Evolutionary conservation across 2,797 vertebrate species (phyloP), one percentile per base, ranked within the genome.

Genomic region (Chrosomus eos): DNA sequence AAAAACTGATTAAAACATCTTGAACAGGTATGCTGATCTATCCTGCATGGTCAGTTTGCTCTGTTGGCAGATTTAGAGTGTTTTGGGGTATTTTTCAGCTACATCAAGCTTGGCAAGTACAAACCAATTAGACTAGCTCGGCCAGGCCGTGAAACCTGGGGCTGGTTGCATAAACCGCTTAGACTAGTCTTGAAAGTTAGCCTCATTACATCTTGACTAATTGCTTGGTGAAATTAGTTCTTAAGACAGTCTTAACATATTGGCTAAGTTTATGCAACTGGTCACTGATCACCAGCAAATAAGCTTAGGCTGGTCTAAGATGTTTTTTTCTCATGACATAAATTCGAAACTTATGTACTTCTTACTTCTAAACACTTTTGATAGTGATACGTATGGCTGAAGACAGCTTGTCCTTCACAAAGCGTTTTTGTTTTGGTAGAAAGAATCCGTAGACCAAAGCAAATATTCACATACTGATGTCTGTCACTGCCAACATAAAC

Each of bases 391-490:
- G 7, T 26, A 60, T n/a, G 55, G 53, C 36, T 60, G 33, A 77
- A 60, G 23, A 77, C 36, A 77, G 38, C 53, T 55, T 14, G 21
- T 58, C 73, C 73, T 60, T 77, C n/a, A 40, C 36, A 58, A 58
- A 58, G 74, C 53, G 5, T 60, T 77, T 77, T 45, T 66, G 62
- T 64, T 48, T 64, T 28, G 60, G 77, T 66, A 48, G 60, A 66
- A 33, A 67, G 43, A 19, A 67, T 33, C 19, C 1, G 19, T 45
- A 51, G 26, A 80, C 8, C 51, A 64, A 2, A 1, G 3, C 13
- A 67, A 80, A n/a, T 33, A 48, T 67, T 67, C 60, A 67, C 77
- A 64, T 48, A 14, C 14, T 7, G 9, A 48, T 66, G 62, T 48
- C 77, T 67, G 40, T 48, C 40, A 79, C 75, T 62, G n/a, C 19